phyloP scores from a whole-genome alignment of 2,113 vertebrate species.

The Bos javanicus region DNA sequence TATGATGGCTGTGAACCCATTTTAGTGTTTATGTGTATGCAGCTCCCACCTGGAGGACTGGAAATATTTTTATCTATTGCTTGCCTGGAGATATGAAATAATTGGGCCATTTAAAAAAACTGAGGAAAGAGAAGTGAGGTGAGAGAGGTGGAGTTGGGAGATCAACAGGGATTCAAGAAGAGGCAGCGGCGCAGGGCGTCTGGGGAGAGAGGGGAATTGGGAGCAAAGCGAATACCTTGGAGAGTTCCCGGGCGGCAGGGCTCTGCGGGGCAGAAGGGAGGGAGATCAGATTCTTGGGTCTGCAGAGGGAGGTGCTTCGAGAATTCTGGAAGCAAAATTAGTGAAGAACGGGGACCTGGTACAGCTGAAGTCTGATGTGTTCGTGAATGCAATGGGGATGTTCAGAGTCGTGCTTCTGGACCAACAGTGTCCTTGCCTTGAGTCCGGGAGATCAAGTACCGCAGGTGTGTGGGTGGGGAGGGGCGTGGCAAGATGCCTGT shows the following conservation, averaged over 20 bases:
- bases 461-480: background rate
- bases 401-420: background rate
- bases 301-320: background rate
- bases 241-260: slow-evolving; percentile 8
- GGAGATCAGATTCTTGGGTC: background rate
- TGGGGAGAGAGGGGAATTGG: background rate
- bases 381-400: background rate
- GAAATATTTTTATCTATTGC: slow-evolving; percentile 44
- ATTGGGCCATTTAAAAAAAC: slow-evolving; percentile 9
- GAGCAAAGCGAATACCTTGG: slow-evolving; percentile 51
- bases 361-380: background rate
- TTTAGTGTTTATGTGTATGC: background rate
- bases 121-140: background rate
- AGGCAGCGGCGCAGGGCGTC: background rate
- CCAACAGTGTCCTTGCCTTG: background rate
- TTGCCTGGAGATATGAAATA: slow-evolving; percentile 55
- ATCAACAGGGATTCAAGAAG: background rate
- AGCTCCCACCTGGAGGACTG: background rate
- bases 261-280: background rate
- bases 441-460: background rate
- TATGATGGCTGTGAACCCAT: background rate
- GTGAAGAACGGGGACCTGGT: background rate
- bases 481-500: background rate
- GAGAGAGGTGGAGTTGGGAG: background rate
- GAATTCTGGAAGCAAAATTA: background rate